Percentiles rank a stretch among this genome's conserved stretches.
phyloP scores from a whole-genome alignment of 2,797 vertebrate species.

The Gymnothorax reevesii region DNA sequence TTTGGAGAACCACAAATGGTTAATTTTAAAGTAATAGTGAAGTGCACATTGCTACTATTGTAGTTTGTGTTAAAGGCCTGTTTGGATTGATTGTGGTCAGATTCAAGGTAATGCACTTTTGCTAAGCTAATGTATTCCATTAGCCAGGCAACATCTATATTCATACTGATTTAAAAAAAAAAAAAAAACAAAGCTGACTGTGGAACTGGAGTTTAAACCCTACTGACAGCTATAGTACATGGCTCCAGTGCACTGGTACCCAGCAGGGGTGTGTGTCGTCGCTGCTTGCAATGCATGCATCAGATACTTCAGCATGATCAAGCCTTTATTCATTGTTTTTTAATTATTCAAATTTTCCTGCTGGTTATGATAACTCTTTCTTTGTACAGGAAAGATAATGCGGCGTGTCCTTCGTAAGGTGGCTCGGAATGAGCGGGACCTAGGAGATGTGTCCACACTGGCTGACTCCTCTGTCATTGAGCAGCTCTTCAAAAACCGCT shows the following conservation, averaged over 20 bases:
- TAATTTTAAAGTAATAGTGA: too few relatives aligned
- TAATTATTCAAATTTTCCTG: background rate
- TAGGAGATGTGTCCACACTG: conserved; percentile 91
- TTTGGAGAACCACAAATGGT: background rate
- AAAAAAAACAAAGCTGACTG: background rate
- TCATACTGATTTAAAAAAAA: background rate
- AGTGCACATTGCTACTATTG: background rate
- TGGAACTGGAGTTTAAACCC: background rate
- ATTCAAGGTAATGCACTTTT: too few relatives aligned
- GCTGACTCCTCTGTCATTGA: conserved; percentile 84
- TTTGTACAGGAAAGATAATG: conserved; percentile 90
- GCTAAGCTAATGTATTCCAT: background rate
- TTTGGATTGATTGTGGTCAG: too few relatives aligned
- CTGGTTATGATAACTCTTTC: background rate
- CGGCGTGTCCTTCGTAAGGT: conserved; percentile 89
- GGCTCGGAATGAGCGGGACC: conserved; percentile 83
- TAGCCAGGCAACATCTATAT: background rate
- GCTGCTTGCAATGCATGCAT: background rate
- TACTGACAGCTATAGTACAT: background rate
- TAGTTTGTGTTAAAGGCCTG: background rate
- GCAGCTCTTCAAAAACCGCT: conserved; percentile 86
- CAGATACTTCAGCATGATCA: background rate
- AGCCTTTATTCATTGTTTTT: background rate
- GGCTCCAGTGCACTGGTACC: background rate
- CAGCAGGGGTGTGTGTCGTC: background rate